Conservation (phyloP, 1,140 invertebrate species). For the Sipha flava region DNA sequence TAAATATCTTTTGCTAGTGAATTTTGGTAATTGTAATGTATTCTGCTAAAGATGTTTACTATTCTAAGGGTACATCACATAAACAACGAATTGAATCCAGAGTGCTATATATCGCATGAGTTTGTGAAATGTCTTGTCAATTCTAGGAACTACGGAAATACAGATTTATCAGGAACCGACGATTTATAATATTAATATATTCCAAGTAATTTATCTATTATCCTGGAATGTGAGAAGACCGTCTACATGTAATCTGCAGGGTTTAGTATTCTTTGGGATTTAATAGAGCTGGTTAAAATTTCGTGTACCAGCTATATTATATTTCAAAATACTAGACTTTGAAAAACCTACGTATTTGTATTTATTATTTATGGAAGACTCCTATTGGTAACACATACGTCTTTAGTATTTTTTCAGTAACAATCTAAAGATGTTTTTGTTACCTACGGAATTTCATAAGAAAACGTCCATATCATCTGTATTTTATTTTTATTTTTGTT, state of each 20-base stretch:
- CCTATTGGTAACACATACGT: conserved; percentile 29
- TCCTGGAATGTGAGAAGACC: too few species aligned
- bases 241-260: too few species aligned
- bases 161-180: background rate
- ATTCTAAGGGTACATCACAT: conserved; percentile 14
- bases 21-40: background rate
- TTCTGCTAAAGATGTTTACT: conserved; percentile 33
- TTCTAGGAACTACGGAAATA: background rate
- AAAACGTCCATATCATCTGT: background rate
- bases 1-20: conserved; percentile 24
- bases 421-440: conserved; percentile 25
- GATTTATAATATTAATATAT: background rate
- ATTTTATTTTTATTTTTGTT: too few species aligned
- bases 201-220: background rate
- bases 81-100: background rate
- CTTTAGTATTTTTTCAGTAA: background rate
- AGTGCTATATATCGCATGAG: background rate
- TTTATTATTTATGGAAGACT: background rate
- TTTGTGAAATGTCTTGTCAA: background rate
- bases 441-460: conserved; percentile 21
- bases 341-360: background rate
- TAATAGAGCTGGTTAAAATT: conserved; percentile 17
- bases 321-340: conserved; percentile 17
- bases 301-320: background rate
- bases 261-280: conserved; percentile 27